These are phyloP conservation scores for Epinephelus moara DNA, from an alignment of 2,113 vertebrate genomes.

Conservation along the genomic window DNA sequence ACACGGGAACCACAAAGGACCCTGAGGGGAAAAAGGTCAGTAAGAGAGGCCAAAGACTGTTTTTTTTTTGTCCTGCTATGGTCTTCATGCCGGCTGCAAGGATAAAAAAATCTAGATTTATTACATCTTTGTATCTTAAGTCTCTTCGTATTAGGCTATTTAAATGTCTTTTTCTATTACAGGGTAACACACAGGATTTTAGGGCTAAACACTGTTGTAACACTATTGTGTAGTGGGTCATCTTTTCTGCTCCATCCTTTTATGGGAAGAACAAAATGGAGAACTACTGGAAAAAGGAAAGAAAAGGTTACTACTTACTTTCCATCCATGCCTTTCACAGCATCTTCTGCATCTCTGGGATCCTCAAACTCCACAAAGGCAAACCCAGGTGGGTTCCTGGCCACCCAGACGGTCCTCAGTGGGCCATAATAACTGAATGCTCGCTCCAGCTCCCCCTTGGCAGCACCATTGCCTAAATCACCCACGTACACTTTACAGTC, in stretches of 20 bases:
- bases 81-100: not conserved
- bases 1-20: slow-evolving; percentile 86
- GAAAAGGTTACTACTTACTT: slow-evolving; percentile 79
- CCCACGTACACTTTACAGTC: slow-evolving; percentile 88
- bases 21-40: slow-evolving; percentile 54
- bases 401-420: slow-evolving; percentile 87
- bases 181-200: not conserved
- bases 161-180: not conserved
- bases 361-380: slow-evolving; percentile 89
- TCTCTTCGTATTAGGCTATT: not conserved
- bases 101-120: not conserved
- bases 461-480: slow-evolving; percentile 87
- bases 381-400: slow-evolving; percentile 87
- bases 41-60: too few relatives aligned
- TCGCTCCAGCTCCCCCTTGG: slow-evolving; percentile 87
- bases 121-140: not conserved
- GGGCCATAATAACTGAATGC: slow-evolving; percentile 89
- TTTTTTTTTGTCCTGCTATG: not conserved
- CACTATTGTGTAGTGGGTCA: not conserved
- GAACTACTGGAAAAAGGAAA: not conserved
- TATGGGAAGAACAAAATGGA: not conserved
- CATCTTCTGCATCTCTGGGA: slow-evolving; percentile 87
- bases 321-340: slow-evolving; percentile 89
- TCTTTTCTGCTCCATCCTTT: not conserved
- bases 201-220: not conserved